A percentile compares a stretch with the other conserved stretches of the same genome.
Conservation (phyloP, 1,140 invertebrate species). For the Calephelis nemesis region DNA sequence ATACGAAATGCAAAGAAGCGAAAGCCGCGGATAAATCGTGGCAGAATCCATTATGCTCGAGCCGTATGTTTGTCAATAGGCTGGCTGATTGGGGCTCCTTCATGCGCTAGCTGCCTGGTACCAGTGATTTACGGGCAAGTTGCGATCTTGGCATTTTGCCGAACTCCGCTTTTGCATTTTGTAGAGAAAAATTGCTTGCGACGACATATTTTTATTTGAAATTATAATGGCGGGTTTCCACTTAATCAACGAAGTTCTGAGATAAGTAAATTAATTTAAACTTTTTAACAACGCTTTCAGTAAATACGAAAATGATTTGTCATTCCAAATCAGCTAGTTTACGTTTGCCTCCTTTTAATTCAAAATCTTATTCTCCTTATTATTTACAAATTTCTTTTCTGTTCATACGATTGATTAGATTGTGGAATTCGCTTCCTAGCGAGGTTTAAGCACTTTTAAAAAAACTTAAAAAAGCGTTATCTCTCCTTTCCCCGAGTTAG, state of each 20-base stretch:
- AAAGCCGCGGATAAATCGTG: slow-evolving; percentile 60
- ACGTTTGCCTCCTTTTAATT: too few relatives aligned
- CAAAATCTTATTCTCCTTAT: too few relatives aligned
- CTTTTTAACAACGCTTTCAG: too few relatives aligned
- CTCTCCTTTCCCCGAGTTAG: too few relatives aligned
- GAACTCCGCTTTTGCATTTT: slow-evolving; percentile 57
- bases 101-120: slow-evolving; percentile 62
- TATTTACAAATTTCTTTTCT: too few relatives aligned
- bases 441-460: too few relatives aligned
- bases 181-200: slow-evolving; percentile 60
- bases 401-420: too few relatives aligned
- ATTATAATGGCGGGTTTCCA: background rate
- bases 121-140: slow-evolving; percentile 65
- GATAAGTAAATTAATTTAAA: too few relatives aligned
- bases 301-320: too few relatives aligned
- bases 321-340: too few relatives aligned
- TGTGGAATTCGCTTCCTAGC: too few relatives aligned
- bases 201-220: slow-evolving; percentile 35
- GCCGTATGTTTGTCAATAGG: slow-evolving; percentile 76
- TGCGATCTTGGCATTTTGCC: slow-evolving; percentile 69
- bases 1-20: slow-evolving; percentile 52
- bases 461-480: too few relatives aligned
- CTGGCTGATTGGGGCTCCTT: slow-evolving; percentile 71
- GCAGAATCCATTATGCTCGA: slow-evolving; percentile 62
- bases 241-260: background rate